Percentiles rank a stretch among this genome's conserved stretches.
Conservation (phyloP, 1,140 invertebrate species). For the Solen grandis region DNA sequence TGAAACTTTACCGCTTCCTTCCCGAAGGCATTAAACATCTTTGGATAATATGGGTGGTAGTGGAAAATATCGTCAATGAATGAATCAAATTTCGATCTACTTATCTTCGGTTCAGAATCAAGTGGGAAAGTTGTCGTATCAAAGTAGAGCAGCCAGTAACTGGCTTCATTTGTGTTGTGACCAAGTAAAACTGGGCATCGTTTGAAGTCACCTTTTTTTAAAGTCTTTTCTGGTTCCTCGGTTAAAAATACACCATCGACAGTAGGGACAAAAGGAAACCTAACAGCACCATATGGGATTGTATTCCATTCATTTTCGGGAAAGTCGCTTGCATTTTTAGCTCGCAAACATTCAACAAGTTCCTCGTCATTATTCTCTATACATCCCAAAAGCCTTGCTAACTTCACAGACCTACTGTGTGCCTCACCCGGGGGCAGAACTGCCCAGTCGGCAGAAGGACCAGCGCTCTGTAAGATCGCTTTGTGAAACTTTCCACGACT, state of each 20-base stretch:
- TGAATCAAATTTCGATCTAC: slow-evolving; percentile 62
- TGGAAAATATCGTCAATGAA: slow-evolving; percentile 74
- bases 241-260: slow-evolving; percentile 95
- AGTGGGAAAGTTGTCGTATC: slow-evolving; percentile 19
- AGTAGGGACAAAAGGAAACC: slow-evolving; percentile 96
- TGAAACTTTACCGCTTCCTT: slow-evolving; percentile 93
- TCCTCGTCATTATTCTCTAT: slow-evolving; percentile 82
- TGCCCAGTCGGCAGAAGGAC: slow-evolving; percentile 94
- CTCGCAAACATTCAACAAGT: slow-evolving; percentile 89
- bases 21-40: slow-evolving; percentile 87
- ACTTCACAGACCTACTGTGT: slow-evolving; percentile 53
- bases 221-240: slow-evolving; percentile 89
- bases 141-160: slow-evolving; percentile 96
- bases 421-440: slow-evolving; percentile 88
- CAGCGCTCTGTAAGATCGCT: slow-evolving; percentile 85
- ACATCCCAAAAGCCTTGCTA: slow-evolving; percentile 66
- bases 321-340: slow-evolving; percentile 86
- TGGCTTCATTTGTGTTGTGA: slow-evolving; percentile 94
- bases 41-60: slow-evolving; percentile 80
- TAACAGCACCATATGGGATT: slow-evolving; percentile 82
- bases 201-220: slow-evolving; percentile 93
- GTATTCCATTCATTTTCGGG: slow-evolving; percentile 89
- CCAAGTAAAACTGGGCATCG: slow-evolving; percentile 96
- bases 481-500: slow-evolving; percentile 92
- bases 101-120: slow-evolving; percentile 62